Evolutionary conservation across 2,888 invertebrate species (phyloP), one percentile per base, ranked within the genome.

Genomic region (Drosophila yooni): DNA sequence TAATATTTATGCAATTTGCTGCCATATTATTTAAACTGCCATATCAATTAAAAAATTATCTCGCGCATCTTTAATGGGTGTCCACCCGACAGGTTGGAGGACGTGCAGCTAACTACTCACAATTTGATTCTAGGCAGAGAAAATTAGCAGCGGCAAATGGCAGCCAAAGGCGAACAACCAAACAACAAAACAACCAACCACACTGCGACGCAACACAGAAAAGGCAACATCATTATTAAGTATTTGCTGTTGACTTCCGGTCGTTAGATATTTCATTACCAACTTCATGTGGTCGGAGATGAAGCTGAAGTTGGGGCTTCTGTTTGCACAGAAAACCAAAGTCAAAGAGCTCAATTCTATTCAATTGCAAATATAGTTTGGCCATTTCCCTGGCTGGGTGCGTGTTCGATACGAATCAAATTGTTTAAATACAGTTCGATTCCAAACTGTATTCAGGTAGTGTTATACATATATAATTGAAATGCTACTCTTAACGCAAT

Each of bases 211-310:
- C 66, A 68, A 48, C 50, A 43, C 38, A 46, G 36, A 63, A 64
- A 62, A 64, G 77, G 71, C 75, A 86, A 83, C 91, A 90, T 78
- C 90, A 90, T 89, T 89, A 90, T 90, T 91, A 86, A 88, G 90
- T 88, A 91, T 90, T 90, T 90, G 91, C 88, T 79, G 85, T 84
- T 82, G 87, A 90, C 90, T 91, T 90, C 90, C 90, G 90, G 91
- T 91, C 89, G 89, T 90, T 91, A 90, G 90, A 88, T 90, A 88
- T 88, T 88, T 88, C 87, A 88, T 88, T 88, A 88, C 88, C 89
- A 90, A 87, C 89, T 71, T 76, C 72, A 60, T 74, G 58, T 74
- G 74, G 58, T 68, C 40, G 57, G 43, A 69, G 46, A 59, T 58
- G 59, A 34, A 25, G 60, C 38, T 21, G 10, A 34, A 58, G 62